phyloP scores from a whole-genome alignment of 23 tunicate species.

The Botrylloides violaceus region DNA sequence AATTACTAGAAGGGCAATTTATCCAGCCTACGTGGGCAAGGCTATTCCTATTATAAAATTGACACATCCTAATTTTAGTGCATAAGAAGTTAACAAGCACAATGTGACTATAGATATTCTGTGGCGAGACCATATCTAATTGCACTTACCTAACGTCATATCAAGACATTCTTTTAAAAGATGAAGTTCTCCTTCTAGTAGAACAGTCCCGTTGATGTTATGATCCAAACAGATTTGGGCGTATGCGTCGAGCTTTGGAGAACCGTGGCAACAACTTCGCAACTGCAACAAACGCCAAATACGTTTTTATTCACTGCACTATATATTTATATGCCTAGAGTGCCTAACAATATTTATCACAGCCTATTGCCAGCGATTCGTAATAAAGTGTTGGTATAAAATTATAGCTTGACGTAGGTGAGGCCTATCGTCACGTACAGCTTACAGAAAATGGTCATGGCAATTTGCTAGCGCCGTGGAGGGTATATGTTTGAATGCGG shows the following conservation, averaged over 20 bases:
- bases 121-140: too few relatives aligned
- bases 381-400: too few relatives aligned
- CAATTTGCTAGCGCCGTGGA: background rate
- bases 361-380: background rate
- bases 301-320: too few relatives aligned
- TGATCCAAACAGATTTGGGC: conserved; percentile 9
- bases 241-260: conserved; percentile 6
- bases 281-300: conserved; percentile 8
- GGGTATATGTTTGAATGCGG: too few relatives aligned
- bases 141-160: conserved; percentile 15
- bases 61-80: too few relatives aligned
- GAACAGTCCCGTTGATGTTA: conserved; percentile 8
- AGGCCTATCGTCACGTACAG: too few relatives aligned
- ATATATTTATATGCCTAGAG: background rate
- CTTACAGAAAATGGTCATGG: background rate
- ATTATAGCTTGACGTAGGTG: too few relatives aligned
- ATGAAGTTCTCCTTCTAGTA: conserved; percentile 7
- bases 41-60: too few relatives aligned
- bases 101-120: too few relatives aligned
- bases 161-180: conserved; percentile 1
- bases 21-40: too few relatives aligned
- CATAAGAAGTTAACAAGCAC: too few relatives aligned
- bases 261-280: background rate
- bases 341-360: background rate
- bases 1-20: too few relatives aligned